Base-by-base conservation (phyloP, 2,888 invertebrate species). In the Lymantria dispar region DNA sequence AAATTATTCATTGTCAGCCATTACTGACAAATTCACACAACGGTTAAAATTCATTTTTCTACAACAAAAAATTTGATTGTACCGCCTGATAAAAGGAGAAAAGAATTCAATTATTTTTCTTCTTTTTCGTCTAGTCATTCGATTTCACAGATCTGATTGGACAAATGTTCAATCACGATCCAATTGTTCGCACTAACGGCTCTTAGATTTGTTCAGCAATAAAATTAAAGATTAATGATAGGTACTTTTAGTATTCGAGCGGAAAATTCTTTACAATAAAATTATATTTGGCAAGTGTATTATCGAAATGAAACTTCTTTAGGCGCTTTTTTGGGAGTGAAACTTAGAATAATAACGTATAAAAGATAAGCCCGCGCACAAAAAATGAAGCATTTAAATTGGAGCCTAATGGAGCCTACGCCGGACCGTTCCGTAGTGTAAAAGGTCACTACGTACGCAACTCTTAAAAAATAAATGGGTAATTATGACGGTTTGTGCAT, bases 1-100 rank as follows among this genome's bases (percentile, higher is more conserved):
- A 80, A 82, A 80, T 78, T 78, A 82, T 83, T 82, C 77, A 81
- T 80, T 76, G 80, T 74, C 66, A 72, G 73, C 75, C 80, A 81
- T 81, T 77, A 71, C 70, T 72, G 73, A 73, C 70, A 76, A 78
- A 80, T 78, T 78, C 76, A 72, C 71, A 81, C 80, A 83, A 82
- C 76, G 73, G 73, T 54, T 63, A 50, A 68, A 83, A 83, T 80
- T 80, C 80, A 82, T 83, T 79, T 80, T 72, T 70, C 71, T 68
- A 69, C 63, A 64, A 60, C 63, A 50, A 22, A 43, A 76, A 78
- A 62, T 80, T 76, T 68, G 58, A 60, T 80, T 22, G 22, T 22
- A 22, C 22, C 22, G 22, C 22, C 22, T 22, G 22, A 3, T 22
- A 22, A 22, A 22, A 22, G 22, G 5, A 22, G 40, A 57, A 68